Base-by-base conservation (phyloP, 2,888 invertebrate species). In the Galerucella calmariensis region DNA sequence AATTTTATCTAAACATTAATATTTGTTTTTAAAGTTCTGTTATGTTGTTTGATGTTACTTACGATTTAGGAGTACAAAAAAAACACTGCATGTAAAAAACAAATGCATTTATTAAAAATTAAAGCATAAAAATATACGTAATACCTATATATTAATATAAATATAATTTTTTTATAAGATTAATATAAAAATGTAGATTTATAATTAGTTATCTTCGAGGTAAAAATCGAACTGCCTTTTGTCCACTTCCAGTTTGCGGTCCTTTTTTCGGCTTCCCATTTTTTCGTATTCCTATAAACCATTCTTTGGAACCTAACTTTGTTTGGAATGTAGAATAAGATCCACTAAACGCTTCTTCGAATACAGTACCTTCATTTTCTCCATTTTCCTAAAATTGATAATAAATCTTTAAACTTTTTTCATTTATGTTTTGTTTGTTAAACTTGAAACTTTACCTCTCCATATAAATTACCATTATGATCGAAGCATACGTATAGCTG, bases 221-320 rank as follows among this genome's bases (percentile, higher is more conserved):
- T 72, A 90, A 83, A 84, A 91, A 91, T 82, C 90, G 89, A 76
- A 88, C 88, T 11, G 90, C 88, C 79, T 89, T 90, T 79, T 90
- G 90, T 35, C 89, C 89, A 85, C 88, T 88, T 41, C 83, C 85
- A 2, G 90, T 91, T 79, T 86, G 88, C 14, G 85, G 83, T 4
- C 90, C 91, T 11, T 86, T 84, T 81, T 91, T 91, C 9, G 88
- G 84, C 78, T 88, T 87, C 20, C 91, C 90, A 65, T 88, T 89
- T 79, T 89, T 90, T 78, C 90, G 90, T 73, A 91, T 88, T 5
- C 89, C 91, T 51, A 90, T 85, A 84, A 88, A 90, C 90, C 90
- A 91, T 24, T 48, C 58, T 14, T 90, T 89, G 9, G 79, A 76
- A 72, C 78, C 76, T 14, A 75, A 59, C 2, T 71, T 70, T 27